Evolutionary conservation across 2,797 vertebrate genomes (phyloP), one percentile per base, ranked within the genome.

Genomic region (Clarias fuscus): DNA sequence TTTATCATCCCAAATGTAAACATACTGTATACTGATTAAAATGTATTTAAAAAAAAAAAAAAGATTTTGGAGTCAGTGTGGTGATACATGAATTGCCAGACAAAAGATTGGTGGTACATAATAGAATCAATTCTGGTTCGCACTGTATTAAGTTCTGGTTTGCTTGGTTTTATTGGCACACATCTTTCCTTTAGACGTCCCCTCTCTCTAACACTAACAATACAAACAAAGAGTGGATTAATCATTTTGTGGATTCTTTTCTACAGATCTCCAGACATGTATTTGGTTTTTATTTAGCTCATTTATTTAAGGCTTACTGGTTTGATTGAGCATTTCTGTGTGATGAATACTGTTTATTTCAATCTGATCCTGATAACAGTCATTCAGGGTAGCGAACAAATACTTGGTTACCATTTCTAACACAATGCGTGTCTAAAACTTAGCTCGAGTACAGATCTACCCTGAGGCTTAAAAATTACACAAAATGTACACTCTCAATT

Each of bases 381-480:
- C n/a, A 40, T 15, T 43, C 43, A 59, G 61, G 13, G 13, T 24
- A 61, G 15, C 17, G 30, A 70, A 85, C 62, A 84, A 30, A 14
- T 37, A 5, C 22, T 62, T 5, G 13, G 20, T 43, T 64, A 83
- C 58, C 8, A 43, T 43, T n/a, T 20, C 40, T 67, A 30, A 67
- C 14, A 80, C 24, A 30, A 33, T 7, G 43, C 18, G 40, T 24
- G 27, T 67, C 64, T 82, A 82, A 68, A 68, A 53, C 22, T 6
- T 37, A 77, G 48, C 61, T 56, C 7, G n/a, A 71, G 56, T 70
- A 78, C 79, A 85, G 61, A 58, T 43, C 27, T 64, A 61, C 56
- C 84, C 64, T 68, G 75, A 75, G 67, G 82, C 43, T 58, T 68
- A 67, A 61, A 68, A 72, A 82, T 85, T 62, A 88, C 53, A 77